Conservation (phyloP, 2,797 vertebrate genomes). For the Hipposideros larvatus region DNA sequence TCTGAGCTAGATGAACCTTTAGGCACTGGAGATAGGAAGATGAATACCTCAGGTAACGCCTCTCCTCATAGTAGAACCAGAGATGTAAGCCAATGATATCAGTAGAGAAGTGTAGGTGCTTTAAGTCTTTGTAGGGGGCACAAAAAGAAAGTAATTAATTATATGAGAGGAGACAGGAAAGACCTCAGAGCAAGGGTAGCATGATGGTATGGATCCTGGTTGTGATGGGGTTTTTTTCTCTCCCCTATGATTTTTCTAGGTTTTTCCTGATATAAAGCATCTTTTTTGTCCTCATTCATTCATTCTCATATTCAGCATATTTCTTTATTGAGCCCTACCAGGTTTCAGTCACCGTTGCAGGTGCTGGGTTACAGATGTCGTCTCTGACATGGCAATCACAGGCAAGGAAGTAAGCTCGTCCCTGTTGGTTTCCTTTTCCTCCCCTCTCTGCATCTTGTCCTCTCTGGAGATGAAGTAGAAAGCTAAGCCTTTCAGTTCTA, state of each 20-base stretch:
- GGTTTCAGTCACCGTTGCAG: no score
- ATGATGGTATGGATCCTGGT: background rate
- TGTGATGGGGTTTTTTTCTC: background rate
- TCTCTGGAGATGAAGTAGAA: background rate
- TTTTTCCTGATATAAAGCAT: background rate
- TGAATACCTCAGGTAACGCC: background rate
- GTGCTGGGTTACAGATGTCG: background rate
- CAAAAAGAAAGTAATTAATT: background rate
- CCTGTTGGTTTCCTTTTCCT: background rate
- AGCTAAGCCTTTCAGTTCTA: background rate
- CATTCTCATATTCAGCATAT: background rate
- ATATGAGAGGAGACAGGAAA: background rate
- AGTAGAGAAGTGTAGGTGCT: background rate
- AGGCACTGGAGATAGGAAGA: background rate
- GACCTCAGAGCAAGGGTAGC: background rate
- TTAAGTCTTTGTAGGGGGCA: background rate
- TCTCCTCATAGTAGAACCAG: background rate
- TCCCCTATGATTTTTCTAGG: background rate
- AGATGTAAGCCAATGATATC: background rate
- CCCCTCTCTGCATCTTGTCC: background rate
- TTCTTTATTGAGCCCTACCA: background rate
- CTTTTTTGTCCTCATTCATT: background rate
- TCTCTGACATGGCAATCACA: background rate
- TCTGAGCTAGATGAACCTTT: background rate
- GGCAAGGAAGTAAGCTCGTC: background rate